Evolutionary conservation across 2,113 vertebrate species (phyloP), one percentile per base, ranked within the genome.

Genomic region (Phalacrocorax pelagicus): DNA sequence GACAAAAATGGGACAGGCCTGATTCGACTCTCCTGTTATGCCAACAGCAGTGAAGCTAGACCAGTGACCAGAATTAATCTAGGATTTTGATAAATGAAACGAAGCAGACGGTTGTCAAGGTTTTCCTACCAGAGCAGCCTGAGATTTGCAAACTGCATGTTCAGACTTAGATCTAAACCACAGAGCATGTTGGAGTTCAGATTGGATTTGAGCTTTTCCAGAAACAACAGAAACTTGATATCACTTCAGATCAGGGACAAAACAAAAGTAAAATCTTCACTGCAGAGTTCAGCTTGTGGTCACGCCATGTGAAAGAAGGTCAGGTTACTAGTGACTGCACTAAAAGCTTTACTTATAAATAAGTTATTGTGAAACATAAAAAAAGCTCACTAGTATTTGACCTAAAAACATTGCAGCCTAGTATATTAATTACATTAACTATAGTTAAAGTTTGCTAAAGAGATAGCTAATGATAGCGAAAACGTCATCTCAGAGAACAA

Each of bases 151-250:
- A 95, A 83, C 51, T 88, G 61, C 66, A 36, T 74, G 81, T 90
- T 78, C 86, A 90, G 91, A 58, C 86, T 96, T 89, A 95, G 80
- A 95, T 94, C 96, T 97, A 98, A 98, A 96, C 90, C 95, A 78
- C 89, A 92, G 75, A 95, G 58, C 84, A 91, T 54, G 15, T 12
- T 93, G 92, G 92, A 96, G 86, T 86, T 95, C 21, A 96, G 78
- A 77, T 93, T 61, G 74, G 88, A 87, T 86, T 88, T 96, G 97
- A 96, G 89, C 79, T 95, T 96, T 90, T 96, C 97, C 97, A 98
- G 97, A 96, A 98, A 97, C 94, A 96, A 95, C 9, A 8, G 97
- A 97, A 98, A 97, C 57, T 86, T 93, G 89, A 29, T 97, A 98
- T 86, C 91, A 70, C 82, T 95, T 96, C 89, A 96, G 89, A 97